Evolutionary conservation across 1,140 invertebrate species (phyloP).

Genomic region (Anastrepha ludens): DNA sequence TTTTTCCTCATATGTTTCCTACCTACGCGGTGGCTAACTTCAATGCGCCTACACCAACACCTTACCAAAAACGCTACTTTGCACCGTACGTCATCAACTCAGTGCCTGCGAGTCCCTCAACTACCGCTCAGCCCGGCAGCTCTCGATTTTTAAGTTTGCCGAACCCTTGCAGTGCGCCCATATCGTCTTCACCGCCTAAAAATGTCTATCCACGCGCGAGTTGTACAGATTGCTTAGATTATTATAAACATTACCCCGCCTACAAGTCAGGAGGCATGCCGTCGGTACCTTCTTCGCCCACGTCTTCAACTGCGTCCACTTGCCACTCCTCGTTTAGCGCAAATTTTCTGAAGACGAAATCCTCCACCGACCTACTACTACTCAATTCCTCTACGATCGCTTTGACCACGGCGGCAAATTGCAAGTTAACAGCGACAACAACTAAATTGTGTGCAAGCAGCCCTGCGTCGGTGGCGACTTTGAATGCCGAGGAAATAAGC

Average conservation of each 20-base stretch:
- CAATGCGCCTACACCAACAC: conserved; percentile 53
- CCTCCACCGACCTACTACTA: conserved; percentile 23
- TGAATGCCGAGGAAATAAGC: conserved; percentile 66
- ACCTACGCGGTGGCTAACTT: conserved; percentile 61
- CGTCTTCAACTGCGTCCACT: conserved; percentile 65
- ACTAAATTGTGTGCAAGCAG: conserved; percentile 41
- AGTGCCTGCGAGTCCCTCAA: conserved; percentile 5
- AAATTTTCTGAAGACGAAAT: conserved; percentile 55
- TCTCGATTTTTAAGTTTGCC: neutral
- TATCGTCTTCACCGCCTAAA: conserved; percentile 41
- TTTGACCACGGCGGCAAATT: conserved; percentile 66
- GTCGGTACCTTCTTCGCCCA: conserved; percentile 58
- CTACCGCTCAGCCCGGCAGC: neutral
- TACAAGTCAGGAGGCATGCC: conserved; percentile 8
- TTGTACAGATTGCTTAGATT: conserved; percentile 67
- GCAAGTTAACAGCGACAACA: conserved; percentile 61
- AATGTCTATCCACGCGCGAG: conserved; percentile 61
- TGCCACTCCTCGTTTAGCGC: conserved; percentile 61
- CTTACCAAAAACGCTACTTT: conserved; percentile 70
- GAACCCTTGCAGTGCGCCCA: neutral
- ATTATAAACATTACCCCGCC: conserved; percentile 46
- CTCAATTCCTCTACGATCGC: conserved; percentile 63
- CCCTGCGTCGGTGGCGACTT: conserved; percentile 36
- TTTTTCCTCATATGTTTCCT: conserved; percentile 65
- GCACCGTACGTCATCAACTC: conserved; percentile 68